Percentiles rank a stretch among this genome's conserved stretches.
phyloP scores from a whole-genome alignment of 2,113 vertebrate genomes.

The Oreochromis niloticus region DNA sequence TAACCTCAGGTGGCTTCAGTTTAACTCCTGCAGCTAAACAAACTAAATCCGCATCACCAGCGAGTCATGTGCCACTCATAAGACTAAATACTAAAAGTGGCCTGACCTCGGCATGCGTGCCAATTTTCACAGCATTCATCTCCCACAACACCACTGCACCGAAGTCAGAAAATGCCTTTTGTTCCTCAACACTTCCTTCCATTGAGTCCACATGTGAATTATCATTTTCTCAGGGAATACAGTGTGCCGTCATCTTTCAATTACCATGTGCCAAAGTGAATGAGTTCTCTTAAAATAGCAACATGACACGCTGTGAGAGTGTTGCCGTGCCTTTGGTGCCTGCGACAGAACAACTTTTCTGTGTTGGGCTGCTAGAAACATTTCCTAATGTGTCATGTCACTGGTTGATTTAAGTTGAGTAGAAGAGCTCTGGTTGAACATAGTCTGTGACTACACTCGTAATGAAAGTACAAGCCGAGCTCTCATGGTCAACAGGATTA shows the following conservation, averaged over 20 bases:
- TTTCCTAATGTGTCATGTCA: constrained; percentile 25
- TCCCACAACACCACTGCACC: constrained; percentile 15
- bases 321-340: constrained; percentile 27
- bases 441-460: neutral
- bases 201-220: constrained; percentile 66
- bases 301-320: constrained; percentile 20
- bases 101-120: constrained; percentile 41
- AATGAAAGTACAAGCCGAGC: constrained; percentile 54
- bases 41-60: neutral
- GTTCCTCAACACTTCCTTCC: constrained; percentile 69
- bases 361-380: constrained; percentile 13
- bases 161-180: constrained; percentile 67
- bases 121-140: constrained; percentile 56
- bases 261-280: constrained; percentile 47
- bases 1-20: neutral
- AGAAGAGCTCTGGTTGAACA: constrained; percentile 24
- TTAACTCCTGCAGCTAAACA: neutral
- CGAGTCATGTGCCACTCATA: neutral
- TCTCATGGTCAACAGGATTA: constrained; percentile 59
- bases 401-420: constrained; percentile 18
- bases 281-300: constrained; percentile 62
- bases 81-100: neutral
- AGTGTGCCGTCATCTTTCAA: constrained; percentile 54
- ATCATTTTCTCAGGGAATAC: constrained; percentile 59
- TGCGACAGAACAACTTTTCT: constrained; percentile 6